Base-by-base conservation (phyloP, 1,140 invertebrate species). In the Macrobrachium nipponense region DNA sequence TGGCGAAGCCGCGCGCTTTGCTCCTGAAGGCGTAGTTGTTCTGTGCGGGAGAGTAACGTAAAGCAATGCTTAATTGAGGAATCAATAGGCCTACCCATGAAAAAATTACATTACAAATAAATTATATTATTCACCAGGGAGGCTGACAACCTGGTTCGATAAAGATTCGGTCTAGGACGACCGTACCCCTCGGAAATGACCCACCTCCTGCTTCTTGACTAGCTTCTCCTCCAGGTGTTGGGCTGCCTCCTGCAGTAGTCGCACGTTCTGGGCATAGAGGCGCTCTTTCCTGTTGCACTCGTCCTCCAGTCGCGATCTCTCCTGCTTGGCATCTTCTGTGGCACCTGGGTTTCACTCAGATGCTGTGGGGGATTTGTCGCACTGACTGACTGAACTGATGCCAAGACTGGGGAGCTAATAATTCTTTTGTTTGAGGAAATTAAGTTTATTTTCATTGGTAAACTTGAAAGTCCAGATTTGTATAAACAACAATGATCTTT, bases 201-300 rank as follows among this genome's bases (percentile, higher is more conserved):
- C 0, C 27, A 87, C 85, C 85, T 87, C 85, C 61, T 87, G 85
- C 23, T 82, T 81, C 62, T 76, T 87, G 60, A 87, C 72, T 2
- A 87, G 79, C 36, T 73, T 76, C 27, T 87, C 79, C 73, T 87
- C 85, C 14, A 87, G 85, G 61, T 87, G 85, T 5, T 73, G 62
- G 7, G 85, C 85, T 5, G 85, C 79, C 72, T 87, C 79, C 62
- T 87, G 85, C 44, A 87, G 85, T 14, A 87, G 72, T 14, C 79
- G 59, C 15, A 87, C 85, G 51, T 87, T 82, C 27, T 82, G 79
- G 17, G 79, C 79, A 44, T 87, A 87, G 7, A 81, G 27, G 20
- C 79, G 59, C 44, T 87, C 85, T 80, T 87, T 72, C 15, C 79
- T 70, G 59, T 68, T 78, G 0, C 59, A 70, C 59, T 87, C 85